phyloP scores from a whole-genome alignment of 2,797 vertebrate species.

The Eospalax fontanierii region DNA sequence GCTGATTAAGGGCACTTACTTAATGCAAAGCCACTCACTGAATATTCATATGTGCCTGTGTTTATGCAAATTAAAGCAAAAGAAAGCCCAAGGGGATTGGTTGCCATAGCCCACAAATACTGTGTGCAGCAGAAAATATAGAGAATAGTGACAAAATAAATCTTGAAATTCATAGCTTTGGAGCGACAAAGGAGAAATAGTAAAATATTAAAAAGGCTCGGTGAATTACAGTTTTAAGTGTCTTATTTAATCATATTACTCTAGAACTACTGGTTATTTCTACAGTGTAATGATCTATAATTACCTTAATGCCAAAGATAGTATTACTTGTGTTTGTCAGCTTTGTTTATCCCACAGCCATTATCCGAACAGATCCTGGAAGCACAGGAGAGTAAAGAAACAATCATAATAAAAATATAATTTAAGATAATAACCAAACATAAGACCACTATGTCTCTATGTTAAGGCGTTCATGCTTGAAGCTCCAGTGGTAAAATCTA shows the following conservation, averaged over 20 bases:
- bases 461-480: constrained; percentile 59
- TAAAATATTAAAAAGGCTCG: constrained; percentile 85
- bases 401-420: constrained; percentile 77
- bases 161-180: constrained; percentile 84
- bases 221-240: constrained; percentile 82
- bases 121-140: constrained; percentile 84
- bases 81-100: constrained; percentile 90
- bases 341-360: constrained; percentile 80
- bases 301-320: constrained; percentile 78
- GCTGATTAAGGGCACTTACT: constrained; percentile 95
- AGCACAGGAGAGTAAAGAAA: constrained; percentile 74
- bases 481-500: constrained; percentile 65
- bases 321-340: constrained; percentile 76
- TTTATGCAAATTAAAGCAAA: constrained; percentile 96
- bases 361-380: constrained; percentile 75
- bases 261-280: constrained; percentile 79
- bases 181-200: constrained; percentile 76
- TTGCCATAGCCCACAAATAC: constrained; percentile 88
- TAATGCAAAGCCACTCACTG: constrained; percentile 95
- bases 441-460: constrained; percentile 40
- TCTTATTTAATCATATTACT: constrained; percentile 85
- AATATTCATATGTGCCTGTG: constrained; percentile 99
- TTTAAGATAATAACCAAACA: constrained; percentile 67
- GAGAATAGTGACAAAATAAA: constrained; percentile 86
- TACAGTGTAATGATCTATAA: constrained; percentile 79